A percentile compares a stretch with the other conserved stretches of the same genome.
These are phyloP conservation scores for Acronicta psi DNA, from an alignment of 2,888 invertebrate species.

Conservation along the genomic window DNA sequence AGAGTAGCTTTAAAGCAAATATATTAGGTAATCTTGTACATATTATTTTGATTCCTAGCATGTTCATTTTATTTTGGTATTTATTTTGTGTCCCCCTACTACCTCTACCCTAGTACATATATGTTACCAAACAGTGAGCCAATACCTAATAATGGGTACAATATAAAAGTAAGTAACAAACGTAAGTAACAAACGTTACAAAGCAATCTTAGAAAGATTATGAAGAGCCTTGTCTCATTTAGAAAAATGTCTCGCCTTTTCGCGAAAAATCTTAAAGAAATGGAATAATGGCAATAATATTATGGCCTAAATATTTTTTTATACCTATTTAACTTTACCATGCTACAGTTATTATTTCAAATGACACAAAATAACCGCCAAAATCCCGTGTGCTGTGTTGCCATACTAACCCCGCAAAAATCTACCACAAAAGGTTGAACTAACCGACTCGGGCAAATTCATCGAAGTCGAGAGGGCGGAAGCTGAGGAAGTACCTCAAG, in stretches of 20 bases:
- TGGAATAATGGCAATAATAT: too few relatives aligned
- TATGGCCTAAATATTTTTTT: too few relatives aligned
- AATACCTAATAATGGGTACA: too few relatives aligned
- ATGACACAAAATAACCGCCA: constrained; percentile 50
- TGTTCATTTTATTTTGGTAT: constrained; percentile 47
- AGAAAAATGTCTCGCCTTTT: too few relatives aligned
- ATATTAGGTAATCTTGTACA: constrained; percentile 23
- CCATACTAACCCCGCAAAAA: constrained; percentile 75
- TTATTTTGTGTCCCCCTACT: constrained; percentile 50
- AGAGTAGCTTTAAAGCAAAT: constrained; percentile 30
- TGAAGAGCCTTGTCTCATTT: too few relatives aligned
- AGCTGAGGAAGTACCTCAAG: constrained; percentile 58
- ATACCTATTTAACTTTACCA: too few relatives aligned
- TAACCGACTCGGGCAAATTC: constrained; percentile 86
- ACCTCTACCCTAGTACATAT: too few relatives aligned
- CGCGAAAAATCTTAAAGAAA: too few relatives aligned
- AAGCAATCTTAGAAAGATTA: too few relatives aligned
- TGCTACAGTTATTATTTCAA: background rate
- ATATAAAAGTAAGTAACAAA: too few relatives aligned
- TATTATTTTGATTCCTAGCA: constrained; percentile 42
- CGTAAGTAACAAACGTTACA: background rate
- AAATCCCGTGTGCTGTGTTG: constrained; percentile 71
- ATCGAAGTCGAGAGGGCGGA: constrained; percentile 83
- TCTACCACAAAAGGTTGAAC: constrained; percentile 83
- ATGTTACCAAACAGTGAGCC: too few relatives aligned